Evolutionary conservation across 2,888 invertebrate genomes (phyloP).

Genomic region (Volucella bombylans): DNA sequence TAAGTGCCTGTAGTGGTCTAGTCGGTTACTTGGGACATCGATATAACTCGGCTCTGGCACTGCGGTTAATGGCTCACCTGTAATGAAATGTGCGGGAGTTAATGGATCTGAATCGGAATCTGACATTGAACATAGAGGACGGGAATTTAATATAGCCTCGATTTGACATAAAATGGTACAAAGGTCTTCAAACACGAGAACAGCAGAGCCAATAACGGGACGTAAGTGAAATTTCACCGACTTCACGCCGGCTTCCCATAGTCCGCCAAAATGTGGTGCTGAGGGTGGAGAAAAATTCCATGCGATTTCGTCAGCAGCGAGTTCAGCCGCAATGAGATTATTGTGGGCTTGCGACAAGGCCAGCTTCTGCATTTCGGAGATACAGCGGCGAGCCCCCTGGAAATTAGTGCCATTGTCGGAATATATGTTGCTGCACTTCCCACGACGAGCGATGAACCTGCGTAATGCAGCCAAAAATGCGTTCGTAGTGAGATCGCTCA

Average conservation of each 20-base stretch:
- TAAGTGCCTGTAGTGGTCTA: background rate
- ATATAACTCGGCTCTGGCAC: slow-evolving; percentile 35
- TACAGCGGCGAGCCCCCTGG: no score
- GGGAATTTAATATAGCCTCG: slow-evolving; percentile 27
- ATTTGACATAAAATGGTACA: slow-evolving; percentile 52
- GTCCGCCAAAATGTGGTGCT: background rate
- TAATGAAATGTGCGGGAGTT: slow-evolving; percentile 1
- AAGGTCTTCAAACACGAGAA: slow-evolving; percentile 38
- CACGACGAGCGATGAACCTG: no score
- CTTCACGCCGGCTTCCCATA: slow-evolving; percentile 28
- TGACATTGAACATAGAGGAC: background rate
- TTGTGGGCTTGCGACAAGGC: background rate
- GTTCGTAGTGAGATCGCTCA: background rate
- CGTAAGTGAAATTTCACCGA: slow-evolving; percentile 34
- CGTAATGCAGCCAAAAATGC: no score
- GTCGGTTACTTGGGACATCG: background rate
- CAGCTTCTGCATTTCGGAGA: no score
- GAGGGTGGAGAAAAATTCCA: slow-evolving; percentile 12
- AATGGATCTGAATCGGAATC: slow-evolving; percentile 8
- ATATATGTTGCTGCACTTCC: no score
- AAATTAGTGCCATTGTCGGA: no score
- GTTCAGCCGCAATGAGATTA: background rate
- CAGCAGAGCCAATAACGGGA: slow-evolving; percentile 13
- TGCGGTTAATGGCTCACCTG: slow-evolving; percentile 40
- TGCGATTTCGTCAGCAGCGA: background rate